phyloP scores from a whole-genome alignment of 2,113 vertebrate genomes.

The Chaenogobius annularis region DNA sequence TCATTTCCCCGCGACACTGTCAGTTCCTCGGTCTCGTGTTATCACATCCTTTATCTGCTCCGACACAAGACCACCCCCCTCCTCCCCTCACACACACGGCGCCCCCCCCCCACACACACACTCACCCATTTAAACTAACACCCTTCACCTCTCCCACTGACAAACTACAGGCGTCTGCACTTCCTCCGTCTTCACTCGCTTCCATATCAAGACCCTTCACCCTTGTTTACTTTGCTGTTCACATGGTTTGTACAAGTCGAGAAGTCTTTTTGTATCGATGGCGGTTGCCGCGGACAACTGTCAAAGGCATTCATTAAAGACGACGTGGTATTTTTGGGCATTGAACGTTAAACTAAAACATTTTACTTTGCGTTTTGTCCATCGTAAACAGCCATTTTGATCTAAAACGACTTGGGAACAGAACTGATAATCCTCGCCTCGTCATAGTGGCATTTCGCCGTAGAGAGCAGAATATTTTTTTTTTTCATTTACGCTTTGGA shows the following conservation, averaged over 20 bases:
- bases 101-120: not conserved
- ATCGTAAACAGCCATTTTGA: too few relatives aligned
- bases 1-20: constrained; percentile 19
- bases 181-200: constrained; percentile 18
- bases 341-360: too few relatives aligned
- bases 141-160: constrained; percentile 1
- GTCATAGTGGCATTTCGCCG: too few relatives aligned
- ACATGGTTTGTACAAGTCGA: not conserved
- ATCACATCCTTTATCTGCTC: constrained; percentile 34
- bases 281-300: too few relatives aligned
- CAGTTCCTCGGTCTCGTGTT: constrained; percentile 28
- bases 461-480: too few relatives aligned
- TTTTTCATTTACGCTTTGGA: too few relatives aligned
- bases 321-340: too few relatives aligned
- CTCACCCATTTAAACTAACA: not conserved
- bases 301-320: too few relatives aligned
- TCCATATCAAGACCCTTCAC: not conserved
- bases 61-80: constrained; percentile 14
- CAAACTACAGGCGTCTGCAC: constrained; percentile 3
- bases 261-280: not conserved
- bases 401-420: too few relatives aligned
- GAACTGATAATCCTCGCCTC: too few relatives aligned
- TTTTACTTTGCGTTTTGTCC: too few relatives aligned
- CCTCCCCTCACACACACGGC: constrained; percentile 16
- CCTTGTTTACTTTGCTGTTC: constrained; percentile 5